phyloP scores from a whole-genome alignment of 1,140 invertebrate species.

The Himalopsyche phryganea region DNA sequence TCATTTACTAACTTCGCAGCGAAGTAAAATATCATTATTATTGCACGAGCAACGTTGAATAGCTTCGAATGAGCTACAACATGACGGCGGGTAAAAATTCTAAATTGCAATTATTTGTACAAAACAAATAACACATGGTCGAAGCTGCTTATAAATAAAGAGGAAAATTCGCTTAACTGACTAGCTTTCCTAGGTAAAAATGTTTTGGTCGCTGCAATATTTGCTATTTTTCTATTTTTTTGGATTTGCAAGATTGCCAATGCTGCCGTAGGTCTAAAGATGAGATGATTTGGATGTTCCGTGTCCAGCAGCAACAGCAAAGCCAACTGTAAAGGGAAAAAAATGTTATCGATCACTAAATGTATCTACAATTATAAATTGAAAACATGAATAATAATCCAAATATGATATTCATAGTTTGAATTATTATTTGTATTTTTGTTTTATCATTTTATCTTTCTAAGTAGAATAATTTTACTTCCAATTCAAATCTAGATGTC shows the following conservation, averaged over 20 bases:
- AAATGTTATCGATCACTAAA: background rate
- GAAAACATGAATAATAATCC: too few species aligned
- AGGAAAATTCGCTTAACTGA: slow-evolving; percentile 35
- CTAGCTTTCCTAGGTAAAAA: slow-evolving; percentile 35
- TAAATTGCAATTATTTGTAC: slow-evolving; percentile 3
- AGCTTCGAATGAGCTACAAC: slow-evolving; percentile 1
- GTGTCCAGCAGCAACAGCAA: background rate
- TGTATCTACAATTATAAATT: background rate
- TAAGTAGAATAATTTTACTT: too few species aligned
- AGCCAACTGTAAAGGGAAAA: background rate
- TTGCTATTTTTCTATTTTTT: slow-evolving; percentile 16
- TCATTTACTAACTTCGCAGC: background rate
- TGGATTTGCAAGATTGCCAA: background rate
- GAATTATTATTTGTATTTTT: too few species aligned
- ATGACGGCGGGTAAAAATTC: background rate
- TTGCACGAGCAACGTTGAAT: background rate
- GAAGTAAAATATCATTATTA: background rate
- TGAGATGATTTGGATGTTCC: background rate
- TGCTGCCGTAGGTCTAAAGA: too few species aligned
- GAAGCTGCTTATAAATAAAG: slow-evolving; percentile 29
- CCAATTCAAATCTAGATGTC: too few species aligned
- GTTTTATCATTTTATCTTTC: too few species aligned
- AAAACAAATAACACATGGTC: background rate
- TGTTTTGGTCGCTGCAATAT: slow-evolving; percentile 33
- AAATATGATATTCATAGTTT: too few species aligned